These are phyloP conservation scores for Sylvietta virens DNA, from an alignment of 2,113 vertebrate species.

Conservation along the genomic window DNA sequence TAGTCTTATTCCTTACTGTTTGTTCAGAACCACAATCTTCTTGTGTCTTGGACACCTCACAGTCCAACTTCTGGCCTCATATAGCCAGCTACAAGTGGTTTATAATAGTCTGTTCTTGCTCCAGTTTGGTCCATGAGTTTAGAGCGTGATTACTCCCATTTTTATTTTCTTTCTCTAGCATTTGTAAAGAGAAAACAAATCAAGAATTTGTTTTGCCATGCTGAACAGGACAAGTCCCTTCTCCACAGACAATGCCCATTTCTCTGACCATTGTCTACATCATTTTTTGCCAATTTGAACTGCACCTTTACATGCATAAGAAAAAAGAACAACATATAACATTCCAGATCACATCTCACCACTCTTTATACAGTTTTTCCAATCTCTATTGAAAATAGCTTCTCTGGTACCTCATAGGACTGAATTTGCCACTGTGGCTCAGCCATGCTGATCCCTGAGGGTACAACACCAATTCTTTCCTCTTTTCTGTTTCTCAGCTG, in stretches of 20 bases:
- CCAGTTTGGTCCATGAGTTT: neutral
- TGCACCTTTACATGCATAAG: neutral
- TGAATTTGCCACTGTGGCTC: neutral
- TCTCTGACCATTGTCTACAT: neutral
- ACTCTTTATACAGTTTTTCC: neutral
- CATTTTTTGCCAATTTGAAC: neutral
- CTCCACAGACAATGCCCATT: neutral
- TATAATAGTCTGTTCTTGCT: neutral
- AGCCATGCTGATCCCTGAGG: neutral
- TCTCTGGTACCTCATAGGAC: neutral
- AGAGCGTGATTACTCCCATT: neutral
- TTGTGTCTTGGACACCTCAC: neutral
- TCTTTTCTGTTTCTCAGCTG: neutral
- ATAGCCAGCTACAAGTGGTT: neutral
- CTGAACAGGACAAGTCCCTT: neutral
- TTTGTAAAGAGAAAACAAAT: neutral
- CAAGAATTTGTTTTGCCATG: neutral
- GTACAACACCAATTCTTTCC: neutral
- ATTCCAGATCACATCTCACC: neutral
- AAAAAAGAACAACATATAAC: neutral
- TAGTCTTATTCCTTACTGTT: neutral
- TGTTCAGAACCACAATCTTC: neutral
- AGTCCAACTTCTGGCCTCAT: neutral
- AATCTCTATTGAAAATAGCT: neutral
- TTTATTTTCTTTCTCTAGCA: neutral